Conservation (phyloP, 2,888 invertebrate genomes). For the Anthrax anthrax region DNA sequence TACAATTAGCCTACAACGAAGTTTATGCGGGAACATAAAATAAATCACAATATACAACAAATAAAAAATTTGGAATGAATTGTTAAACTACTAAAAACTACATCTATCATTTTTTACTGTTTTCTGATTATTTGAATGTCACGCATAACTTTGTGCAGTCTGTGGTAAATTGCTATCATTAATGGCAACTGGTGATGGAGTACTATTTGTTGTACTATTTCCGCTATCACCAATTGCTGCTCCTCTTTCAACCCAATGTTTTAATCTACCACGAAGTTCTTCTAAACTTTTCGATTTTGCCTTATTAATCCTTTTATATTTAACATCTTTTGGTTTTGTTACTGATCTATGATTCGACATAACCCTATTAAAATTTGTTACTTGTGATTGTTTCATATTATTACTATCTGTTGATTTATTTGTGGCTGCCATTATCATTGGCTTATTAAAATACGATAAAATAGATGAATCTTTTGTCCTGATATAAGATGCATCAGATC, state of each 20-base stretch:
- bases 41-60: too few relatives aligned
- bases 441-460: too few relatives aligned
- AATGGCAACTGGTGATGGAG: too few relatives aligned
- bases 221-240: slow-evolving; percentile 18
- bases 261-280: slow-evolving; percentile 64
- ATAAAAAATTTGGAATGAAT: too few relatives aligned
- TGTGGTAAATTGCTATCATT: slow-evolving; percentile 23
- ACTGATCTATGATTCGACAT: slow-evolving; percentile 85
- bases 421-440: not conserved
- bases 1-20: too few relatives aligned
- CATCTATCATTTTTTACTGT: too few relatives aligned
- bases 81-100: too few relatives aligned
- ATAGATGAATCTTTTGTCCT: not conserved
- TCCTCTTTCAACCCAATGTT: slow-evolving; percentile 75
- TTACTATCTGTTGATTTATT: not conserved
- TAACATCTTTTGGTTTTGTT: slow-evolving; percentile 81
- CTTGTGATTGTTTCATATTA: slow-evolving; percentile 35
- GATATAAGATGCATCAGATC: too few relatives aligned
- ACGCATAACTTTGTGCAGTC: slow-evolving; percentile 45
- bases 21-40: too few relatives aligned
- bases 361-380: slow-evolving; percentile 68
- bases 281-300: slow-evolving; percentile 81
- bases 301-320: slow-evolving; percentile 80
- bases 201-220: slow-evolving; percentile 2
- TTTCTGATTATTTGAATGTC: slow-evolving; percentile 25